A percentile compares a stretch with the other conserved stretches of the same genome.
Evolutionary conservation across 2,113 vertebrate genomes (phyloP).

Genomic region (Ptychochromis oligacanthus): DNA sequence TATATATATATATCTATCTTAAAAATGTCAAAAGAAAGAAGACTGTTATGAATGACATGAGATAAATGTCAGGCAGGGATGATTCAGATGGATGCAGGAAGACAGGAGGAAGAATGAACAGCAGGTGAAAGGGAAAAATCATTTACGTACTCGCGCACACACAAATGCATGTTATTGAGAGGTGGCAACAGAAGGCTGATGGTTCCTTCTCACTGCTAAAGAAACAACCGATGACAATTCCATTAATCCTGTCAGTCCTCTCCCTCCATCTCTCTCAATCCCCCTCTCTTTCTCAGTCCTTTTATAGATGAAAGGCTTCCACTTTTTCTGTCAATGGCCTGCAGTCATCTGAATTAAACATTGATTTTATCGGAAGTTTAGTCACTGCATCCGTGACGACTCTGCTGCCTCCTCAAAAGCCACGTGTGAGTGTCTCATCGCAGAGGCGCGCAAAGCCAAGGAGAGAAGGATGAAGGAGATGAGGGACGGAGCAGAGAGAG

Average conservation of each 20-base stretch:
- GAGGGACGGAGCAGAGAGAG: constrained; percentile 51
- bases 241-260: constrained; percentile 73
- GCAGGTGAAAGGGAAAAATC: constrained; percentile 37
- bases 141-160: constrained; percentile 20
- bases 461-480: constrained; percentile 55
- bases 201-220: constrained; percentile 59
- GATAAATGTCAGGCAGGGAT: constrained; percentile 4
- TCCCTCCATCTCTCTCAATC: constrained; percentile 54
- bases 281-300: constrained; percentile 65
- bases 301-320: constrained; percentile 84
- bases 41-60: constrained; percentile 11
- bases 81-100: constrained; percentile 23
- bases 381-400: constrained; percentile 66
- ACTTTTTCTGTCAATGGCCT: constrained; percentile 82
- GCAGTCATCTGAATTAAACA: constrained; percentile 85
- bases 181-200: constrained; percentile 34
- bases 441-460: constrained; percentile 28
- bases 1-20: no score
- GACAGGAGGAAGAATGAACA: constrained; percentile 26
- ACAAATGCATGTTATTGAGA: constrained; percentile 27
- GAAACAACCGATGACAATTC: constrained; percentile 75
- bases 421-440: constrained; percentile 34
- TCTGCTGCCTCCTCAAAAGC: constrained; percentile 53
- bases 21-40: not conserved
- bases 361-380: constrained; percentile 83